Percentiles rank a stretch among this genome's conserved stretches.
These are phyloP conservation scores for Crocallis elinguaria DNA, from an alignment of 2,888 invertebrate genomes.

Conservation along the genomic window DNA sequence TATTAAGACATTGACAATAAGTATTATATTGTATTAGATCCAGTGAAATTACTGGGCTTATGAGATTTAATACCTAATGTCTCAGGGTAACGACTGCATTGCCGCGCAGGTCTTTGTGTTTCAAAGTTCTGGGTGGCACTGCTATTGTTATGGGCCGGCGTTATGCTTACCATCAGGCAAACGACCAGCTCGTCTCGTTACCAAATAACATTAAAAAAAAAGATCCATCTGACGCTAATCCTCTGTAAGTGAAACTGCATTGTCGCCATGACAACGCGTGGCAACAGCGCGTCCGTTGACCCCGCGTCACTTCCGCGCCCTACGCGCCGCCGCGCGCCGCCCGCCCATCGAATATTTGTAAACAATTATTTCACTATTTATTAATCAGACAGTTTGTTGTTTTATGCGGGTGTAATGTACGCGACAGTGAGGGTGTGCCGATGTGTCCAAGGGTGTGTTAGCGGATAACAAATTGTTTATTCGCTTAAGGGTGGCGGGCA, in stretches of 20 bases:
- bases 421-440: slow-evolving; percentile 23
- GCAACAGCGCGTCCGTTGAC: slow-evolving; percentile 59
- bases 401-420: neutral
- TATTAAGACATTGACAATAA: too few relatives aligned
- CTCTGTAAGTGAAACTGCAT: slow-evolving; percentile 39
- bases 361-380: slow-evolving; percentile 47
- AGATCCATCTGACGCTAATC: neutral
- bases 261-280: slow-evolving; percentile 60
- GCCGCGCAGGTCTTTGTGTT: too few relatives aligned
- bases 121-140: too few relatives aligned
- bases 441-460: slow-evolving; percentile 17
- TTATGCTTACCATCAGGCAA: too few relatives aligned
- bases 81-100: too few relatives aligned
- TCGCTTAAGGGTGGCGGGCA: slow-evolving; percentile 2
- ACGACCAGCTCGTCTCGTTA: too few relatives aligned
- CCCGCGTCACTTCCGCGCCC: slow-evolving; percentile 48
- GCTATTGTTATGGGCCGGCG: too few relatives aligned
- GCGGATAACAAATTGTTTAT: slow-evolving; percentile 19
- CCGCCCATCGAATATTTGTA: slow-evolving; percentile 53
- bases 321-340: slow-evolving; percentile 48
- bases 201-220: neutral
- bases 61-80: too few relatives aligned
- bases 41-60: too few relatives aligned
- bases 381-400: slow-evolving; percentile 15
- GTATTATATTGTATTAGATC: too few relatives aligned